These are phyloP conservation scores for Homarus americanus DNA, from an alignment of 1,140 invertebrate species.

Conservation along the genomic window DNA sequence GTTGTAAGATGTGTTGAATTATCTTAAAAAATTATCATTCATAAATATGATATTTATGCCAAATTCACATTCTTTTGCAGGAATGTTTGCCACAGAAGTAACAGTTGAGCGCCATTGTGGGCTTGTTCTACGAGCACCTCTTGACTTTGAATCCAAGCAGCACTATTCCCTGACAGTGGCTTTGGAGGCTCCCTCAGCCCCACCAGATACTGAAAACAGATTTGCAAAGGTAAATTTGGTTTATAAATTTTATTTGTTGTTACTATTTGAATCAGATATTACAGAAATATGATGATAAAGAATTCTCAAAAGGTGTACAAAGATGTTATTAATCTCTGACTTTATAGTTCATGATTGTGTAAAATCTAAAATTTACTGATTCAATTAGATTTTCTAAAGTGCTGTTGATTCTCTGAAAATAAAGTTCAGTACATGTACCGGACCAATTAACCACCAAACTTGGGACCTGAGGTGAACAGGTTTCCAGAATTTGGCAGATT, in stretches of 20 bases:
- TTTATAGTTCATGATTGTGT: no score
- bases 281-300: not conserved
- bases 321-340: not conserved
- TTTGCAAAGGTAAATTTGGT: constrained; percentile 30
- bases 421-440: no score
- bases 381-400: no score
- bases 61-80: constrained; percentile 16
- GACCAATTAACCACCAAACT: no score
- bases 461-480: no score
- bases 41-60: not conserved
- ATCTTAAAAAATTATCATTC: not conserved
- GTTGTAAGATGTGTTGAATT: no score
- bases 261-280: not conserved
- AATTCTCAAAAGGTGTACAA: not conserved
- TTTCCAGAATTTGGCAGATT: no score
- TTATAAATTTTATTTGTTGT: not conserved
- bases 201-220: constrained; percentile 41
- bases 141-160: constrained; percentile 40
- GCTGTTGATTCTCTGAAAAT: no score
- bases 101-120: constrained; percentile 54
- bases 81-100: constrained; percentile 35
- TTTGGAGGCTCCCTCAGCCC: constrained; percentile 46
- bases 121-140: not conserved
- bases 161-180: constrained; percentile 29
- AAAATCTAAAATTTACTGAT: no score